Percentiles rank a stretch among this genome's conserved stretches.
These are phyloP conservation scores for Dendropsophus ebraccatus DNA, from an alignment of 2,113 vertebrate genomes.

Conservation along the genomic window DNA sequence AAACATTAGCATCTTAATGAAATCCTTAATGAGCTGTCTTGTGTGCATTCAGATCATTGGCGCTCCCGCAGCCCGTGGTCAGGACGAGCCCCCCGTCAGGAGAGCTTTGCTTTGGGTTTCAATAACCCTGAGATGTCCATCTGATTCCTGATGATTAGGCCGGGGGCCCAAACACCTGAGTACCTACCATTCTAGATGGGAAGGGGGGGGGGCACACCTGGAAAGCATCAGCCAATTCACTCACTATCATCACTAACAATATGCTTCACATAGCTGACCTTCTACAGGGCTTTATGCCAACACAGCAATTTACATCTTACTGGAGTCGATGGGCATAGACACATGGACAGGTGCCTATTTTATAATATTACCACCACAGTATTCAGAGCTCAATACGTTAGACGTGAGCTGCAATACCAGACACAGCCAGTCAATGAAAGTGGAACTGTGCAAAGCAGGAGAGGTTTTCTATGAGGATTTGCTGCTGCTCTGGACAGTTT, in stretches of 20 bases:
- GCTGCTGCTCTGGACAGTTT: no score
- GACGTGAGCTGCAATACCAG: no score
- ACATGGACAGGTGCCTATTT: no score
- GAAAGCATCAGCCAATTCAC: background rate
- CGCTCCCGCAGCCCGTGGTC: slow-evolving; percentile 22
- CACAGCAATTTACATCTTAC: no score
- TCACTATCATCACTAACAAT: background rate
- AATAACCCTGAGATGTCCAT: slow-evolving; percentile 41
- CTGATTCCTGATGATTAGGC: background rate
- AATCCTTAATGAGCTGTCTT: slow-evolving; percentile 79
- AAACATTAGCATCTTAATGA: slow-evolving; percentile 86
- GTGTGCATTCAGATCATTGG: slow-evolving; percentile 47
- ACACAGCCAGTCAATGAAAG: no score
- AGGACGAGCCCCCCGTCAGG: slow-evolving; percentile 23
- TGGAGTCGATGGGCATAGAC: no score
- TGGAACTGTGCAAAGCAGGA: no score
- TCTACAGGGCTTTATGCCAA: no score
- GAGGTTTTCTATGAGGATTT: no score
- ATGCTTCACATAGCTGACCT: background rate
- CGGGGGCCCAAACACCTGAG: slow-evolving; percentile 30
- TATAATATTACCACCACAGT: no score
- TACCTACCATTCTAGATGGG: background rate
- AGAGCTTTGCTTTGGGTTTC: slow-evolving; percentile 21
- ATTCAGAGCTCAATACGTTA: no score
- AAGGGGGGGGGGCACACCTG: background rate